These are phyloP conservation scores for Parus major DNA, from an alignment of 2,113 vertebrate genomes.

Conservation along the genomic window DNA sequence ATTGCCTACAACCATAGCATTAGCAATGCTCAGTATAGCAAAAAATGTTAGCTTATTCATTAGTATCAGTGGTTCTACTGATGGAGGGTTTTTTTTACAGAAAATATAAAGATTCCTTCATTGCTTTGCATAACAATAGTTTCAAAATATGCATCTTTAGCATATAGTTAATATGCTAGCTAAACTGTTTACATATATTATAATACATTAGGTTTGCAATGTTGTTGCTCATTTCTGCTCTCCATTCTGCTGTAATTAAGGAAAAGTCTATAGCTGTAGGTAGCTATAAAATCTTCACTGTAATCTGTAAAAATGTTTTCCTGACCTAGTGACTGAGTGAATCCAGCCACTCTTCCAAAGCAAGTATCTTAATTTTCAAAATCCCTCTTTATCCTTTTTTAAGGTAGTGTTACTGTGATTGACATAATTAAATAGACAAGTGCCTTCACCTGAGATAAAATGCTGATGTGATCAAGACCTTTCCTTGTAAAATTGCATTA, in stretches of 20 bases:
- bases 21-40: not conserved
- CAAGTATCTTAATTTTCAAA: not conserved
- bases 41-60: not conserved
- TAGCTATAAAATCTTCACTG: not conserved
- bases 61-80: not conserved
- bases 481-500: not conserved
- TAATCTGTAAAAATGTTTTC: not conserved
- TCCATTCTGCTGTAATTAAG: not conserved
- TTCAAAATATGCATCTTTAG: not conserved
- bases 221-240: not conserved
- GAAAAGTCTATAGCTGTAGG: not conserved
- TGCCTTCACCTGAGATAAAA: not conserved
- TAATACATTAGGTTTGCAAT: not conserved
- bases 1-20: not conserved
- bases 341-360: not conserved
- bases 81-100: not conserved
- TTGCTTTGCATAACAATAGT: not conserved
- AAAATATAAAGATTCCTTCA: not conserved
- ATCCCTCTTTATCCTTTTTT: fast-evolving
- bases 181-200: not conserved
- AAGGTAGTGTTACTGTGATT: not conserved
- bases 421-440: not conserved
- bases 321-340: not conserved
- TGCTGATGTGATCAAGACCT: not conserved
- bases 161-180: not conserved